A percentile compares a stretch with the other conserved stretches of the same genome.
phyloP scores from a whole-genome alignment of 1,140 invertebrate species.

The Microvelia longipes region DNA sequence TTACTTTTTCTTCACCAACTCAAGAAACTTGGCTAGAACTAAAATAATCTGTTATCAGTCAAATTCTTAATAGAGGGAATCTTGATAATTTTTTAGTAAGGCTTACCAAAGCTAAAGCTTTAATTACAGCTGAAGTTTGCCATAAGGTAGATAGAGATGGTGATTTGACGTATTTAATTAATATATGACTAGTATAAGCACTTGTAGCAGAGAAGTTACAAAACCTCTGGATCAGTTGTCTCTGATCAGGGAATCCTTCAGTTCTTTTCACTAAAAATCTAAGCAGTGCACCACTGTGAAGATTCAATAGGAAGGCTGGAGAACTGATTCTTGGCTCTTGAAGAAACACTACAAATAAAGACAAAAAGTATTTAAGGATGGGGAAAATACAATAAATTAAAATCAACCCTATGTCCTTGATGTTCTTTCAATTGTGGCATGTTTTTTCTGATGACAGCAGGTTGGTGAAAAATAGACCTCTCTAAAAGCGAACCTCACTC shows the following conservation, averaged over 20 bases:
- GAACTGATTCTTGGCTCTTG: neutral
- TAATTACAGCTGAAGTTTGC: neutral
- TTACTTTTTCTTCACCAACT: no score
- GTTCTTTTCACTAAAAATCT: constrained; percentile 1
- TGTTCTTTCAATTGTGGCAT: no score
- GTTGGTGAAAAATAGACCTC: no score
- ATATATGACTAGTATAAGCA: neutral
- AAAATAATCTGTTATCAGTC: no score
- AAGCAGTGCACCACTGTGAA: neutral
- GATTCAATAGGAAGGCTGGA: neutral
- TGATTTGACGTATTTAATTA: neutral
- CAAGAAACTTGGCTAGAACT: no score
- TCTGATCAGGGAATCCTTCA: neutral
- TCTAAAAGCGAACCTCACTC: no score
- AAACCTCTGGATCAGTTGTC: neutral
- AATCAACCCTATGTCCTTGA: no score
- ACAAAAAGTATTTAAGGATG: no score
- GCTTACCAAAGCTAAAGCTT: neutral
- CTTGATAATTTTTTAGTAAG: no score
- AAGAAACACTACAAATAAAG: neutral
- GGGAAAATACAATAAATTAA: no score
- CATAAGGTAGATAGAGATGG: neutral
- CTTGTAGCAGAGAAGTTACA: neutral
- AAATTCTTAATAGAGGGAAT: no score
- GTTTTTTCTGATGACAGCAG: no score